These are phyloP conservation scores for Gryllus bimaculatus DNA, from an alignment of 1,140 invertebrate species.

Conservation along the genomic window DNA sequence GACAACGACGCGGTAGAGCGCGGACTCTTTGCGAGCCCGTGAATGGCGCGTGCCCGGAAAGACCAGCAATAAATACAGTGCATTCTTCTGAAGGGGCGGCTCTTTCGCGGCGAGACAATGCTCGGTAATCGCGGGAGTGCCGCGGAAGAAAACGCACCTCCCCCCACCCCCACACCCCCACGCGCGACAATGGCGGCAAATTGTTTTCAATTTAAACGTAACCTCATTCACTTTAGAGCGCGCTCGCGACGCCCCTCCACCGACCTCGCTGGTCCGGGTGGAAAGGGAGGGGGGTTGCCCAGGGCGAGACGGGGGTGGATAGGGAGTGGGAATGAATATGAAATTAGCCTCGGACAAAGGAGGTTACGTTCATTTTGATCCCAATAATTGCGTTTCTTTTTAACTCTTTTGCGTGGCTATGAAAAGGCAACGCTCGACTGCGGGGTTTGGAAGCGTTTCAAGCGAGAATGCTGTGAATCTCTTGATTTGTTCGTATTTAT, in stretches of 20 bases:
- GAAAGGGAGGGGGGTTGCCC: not conserved
- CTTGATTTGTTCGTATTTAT: too few relatives aligned
- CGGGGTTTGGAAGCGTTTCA: too few relatives aligned
- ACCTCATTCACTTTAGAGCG: slow-evolving; percentile 6
- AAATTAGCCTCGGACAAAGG: not conserved
- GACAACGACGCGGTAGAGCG: not conserved
- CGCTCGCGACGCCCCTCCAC: too few relatives aligned
- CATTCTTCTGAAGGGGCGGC: slow-evolving; percentile 7
- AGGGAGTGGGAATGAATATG: not conserved
- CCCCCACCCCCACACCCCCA: not conserved
- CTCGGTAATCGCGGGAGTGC: slow-evolving; percentile 6
- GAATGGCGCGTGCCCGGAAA: too few relatives aligned
- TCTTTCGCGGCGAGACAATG: slow-evolving; percentile 14
- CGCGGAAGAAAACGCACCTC: slow-evolving; percentile 13
- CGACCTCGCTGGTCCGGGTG: too few relatives aligned
- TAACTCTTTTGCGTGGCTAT: too few relatives aligned
- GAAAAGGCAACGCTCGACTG: too few relatives aligned
- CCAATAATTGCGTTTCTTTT: too few relatives aligned
- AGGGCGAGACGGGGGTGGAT: not conserved
- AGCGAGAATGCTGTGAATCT: too few relatives aligned
- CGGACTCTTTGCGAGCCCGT: too few relatives aligned
- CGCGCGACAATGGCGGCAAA: slow-evolving; percentile 16
- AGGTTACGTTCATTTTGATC: too few relatives aligned
- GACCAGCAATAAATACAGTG: slow-evolving; percentile 14
- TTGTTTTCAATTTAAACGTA: slow-evolving; percentile 15